phyloP scores from a whole-genome alignment of 2,888 invertebrate genomes.

The Tipula lateralis region DNA sequence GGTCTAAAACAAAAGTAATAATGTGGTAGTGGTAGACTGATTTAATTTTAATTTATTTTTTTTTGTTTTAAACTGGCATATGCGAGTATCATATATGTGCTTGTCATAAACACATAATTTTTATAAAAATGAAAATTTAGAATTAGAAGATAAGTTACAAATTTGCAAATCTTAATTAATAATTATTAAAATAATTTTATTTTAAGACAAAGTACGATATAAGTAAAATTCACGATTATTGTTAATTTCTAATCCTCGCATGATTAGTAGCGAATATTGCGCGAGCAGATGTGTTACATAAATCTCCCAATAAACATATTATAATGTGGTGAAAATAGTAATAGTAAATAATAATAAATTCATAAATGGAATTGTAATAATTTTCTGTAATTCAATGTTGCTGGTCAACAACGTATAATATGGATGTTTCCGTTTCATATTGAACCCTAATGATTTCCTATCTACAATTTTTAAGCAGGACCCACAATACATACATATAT shows the following conservation, averaged over 20 bases:
- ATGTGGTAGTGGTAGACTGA: constrained; percentile 19
- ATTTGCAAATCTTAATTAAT: neutral
- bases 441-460: neutral
- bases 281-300: neutral
- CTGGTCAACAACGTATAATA: constrained; percentile 2
- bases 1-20: neutral
- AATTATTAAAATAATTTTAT: neutral
- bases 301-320: too few relatives aligned
- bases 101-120: neutral
- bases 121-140: neutral
- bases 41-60: neutral
- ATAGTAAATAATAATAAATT: neutral
- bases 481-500: neutral
- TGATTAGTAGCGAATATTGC: neutral
- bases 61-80: neutral
- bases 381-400: neutral
- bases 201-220: neutral
- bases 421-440: neutral
- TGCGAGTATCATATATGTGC: neutral
- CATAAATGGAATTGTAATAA: neutral
- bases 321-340: neutral
- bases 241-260: constrained; percentile 9
- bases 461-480: neutral
- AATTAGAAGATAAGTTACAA: neutral
- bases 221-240: neutral